Percentiles rank a stretch among this genome's conserved stretches.
These are phyloP conservation scores for Cynocephalus volans DNA, from an alignment of 2,113 vertebrate species.

Conservation along the genomic window DNA sequence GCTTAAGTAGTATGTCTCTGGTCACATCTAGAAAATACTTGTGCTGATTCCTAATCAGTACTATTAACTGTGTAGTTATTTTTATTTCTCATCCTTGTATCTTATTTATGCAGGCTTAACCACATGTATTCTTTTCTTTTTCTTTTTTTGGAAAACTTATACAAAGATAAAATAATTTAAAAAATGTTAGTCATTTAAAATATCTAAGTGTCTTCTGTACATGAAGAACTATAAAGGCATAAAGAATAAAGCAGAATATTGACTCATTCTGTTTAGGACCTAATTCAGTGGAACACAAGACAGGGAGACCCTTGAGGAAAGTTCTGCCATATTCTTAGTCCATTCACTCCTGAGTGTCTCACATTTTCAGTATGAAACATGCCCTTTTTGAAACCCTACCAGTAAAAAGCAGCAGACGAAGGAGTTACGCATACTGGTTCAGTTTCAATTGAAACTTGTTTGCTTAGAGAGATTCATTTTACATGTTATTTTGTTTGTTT, in stretches of 20 bases:
- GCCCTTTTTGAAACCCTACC: not conserved
- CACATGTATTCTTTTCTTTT: not conserved
- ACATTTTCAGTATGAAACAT: not conserved
- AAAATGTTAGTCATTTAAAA: not conserved
- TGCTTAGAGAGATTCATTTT: not conserved
- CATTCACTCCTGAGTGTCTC: too few relatives aligned
- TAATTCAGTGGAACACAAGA: not conserved
- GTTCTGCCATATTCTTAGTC: not conserved
- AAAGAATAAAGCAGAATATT: not conserved
- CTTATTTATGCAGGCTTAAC: not conserved
- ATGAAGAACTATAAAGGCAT: not conserved
- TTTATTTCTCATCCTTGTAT: not conserved
- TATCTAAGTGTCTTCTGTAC: not conserved
- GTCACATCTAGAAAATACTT: not conserved
- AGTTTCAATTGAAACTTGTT: not conserved
- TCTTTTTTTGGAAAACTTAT: not conserved
- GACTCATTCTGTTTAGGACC: not conserved
- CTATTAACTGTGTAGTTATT: not conserved
- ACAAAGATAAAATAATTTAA: not conserved
- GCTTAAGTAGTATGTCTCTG: not conserved
- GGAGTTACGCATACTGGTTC: not conserved
- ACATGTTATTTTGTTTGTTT: not conserved
- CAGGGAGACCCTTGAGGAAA: not conserved
- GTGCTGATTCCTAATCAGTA: not conserved
- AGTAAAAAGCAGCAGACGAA: not conserved